Percentiles rank a stretch among this genome's conserved stretches.
phyloP scores from a whole-genome alignment of 64 coral and sea anemone genomes.

The Montipora foliosa region DNA sequence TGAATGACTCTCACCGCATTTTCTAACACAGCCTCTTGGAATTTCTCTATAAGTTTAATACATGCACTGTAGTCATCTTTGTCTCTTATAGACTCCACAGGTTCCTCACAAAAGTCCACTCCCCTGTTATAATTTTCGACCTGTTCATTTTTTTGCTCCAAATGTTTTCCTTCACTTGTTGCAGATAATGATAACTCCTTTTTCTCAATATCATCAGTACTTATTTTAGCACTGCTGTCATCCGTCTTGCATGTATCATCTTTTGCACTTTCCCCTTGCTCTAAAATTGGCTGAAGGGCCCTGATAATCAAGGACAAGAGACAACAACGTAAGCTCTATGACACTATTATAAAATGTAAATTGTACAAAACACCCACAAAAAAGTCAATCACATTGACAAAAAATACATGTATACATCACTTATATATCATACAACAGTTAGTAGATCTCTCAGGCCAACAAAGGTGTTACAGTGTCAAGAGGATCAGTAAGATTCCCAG shows the following conservation, averaged over 20 bases:
- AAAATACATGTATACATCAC: too few species aligned
- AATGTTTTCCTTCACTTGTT: neutral
- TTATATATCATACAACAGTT: too few species aligned
- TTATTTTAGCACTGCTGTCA: conserved; percentile 1
- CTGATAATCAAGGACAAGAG: conserved; percentile 22
- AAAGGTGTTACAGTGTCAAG: too few species aligned
- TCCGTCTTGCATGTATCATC: conserved; percentile 48
- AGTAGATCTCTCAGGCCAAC: too few species aligned
- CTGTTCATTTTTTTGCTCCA: conserved; percentile 11
- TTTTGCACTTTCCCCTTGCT: conserved; percentile 77
- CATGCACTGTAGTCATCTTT: conserved; percentile 91
- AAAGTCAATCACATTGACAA: too few species aligned
- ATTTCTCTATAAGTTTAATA: conserved; percentile 88
- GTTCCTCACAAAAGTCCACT: neutral
- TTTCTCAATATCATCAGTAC: neutral
- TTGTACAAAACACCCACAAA: too few species aligned
- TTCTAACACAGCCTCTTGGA: conserved; percentile 90
- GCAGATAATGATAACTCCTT: neutral
- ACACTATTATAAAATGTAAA: neutral
- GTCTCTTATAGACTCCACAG: neutral
- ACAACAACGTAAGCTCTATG: neutral
- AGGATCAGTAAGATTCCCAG: too few species aligned
- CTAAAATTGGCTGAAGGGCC: conserved; percentile 84
- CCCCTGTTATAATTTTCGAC: neutral
- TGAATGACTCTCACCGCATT: conserved; percentile 92